Evolutionary conservation across 2,113 vertebrate genomes (phyloP).

Genomic region (Pseudopipra pipra): DNA sequence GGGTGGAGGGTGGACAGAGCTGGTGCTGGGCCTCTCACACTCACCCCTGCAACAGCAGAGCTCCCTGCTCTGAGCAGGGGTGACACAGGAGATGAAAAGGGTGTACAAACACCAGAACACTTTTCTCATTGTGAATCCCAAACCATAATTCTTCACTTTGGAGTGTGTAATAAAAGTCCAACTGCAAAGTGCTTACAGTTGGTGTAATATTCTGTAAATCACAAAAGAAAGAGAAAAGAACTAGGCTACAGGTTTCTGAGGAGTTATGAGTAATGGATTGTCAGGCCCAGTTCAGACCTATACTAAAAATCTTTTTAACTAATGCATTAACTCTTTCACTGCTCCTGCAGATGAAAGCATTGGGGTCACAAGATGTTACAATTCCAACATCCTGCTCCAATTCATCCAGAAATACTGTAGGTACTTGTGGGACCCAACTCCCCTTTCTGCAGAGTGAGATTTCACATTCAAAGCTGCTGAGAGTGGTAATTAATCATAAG

Average conservation of each 20-base stretch:
- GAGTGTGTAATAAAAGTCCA: constrained; percentile 7
- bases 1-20: accelerated
- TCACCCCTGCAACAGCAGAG: accelerated
- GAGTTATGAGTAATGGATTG: constrained; percentile 54
- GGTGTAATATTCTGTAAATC: constrained; percentile 46
- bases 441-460: neutral
- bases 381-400: constrained; percentile 13
- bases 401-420: neutral
- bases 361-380: constrained; percentile 26
- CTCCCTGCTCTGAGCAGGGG: neutral
- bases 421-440: neutral
- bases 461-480: neutral
- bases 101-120: neutral
- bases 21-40: neutral
- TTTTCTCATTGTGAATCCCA: neutral
- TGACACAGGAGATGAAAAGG: neutral
- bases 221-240: constrained; percentile 18
- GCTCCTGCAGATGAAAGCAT: constrained; percentile 22
- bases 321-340: constrained; percentile 56
- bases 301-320: constrained; percentile 38
- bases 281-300: constrained; percentile 17
- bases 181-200: constrained; percentile 49
- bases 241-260: constrained; percentile 11
- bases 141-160: constrained; percentile 12
- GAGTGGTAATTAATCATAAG: neutral